Percentiles rank a stretch among this genome's conserved stretches.
Conservation (phyloP, 2,888 invertebrate species). For the Peribatodes rhomboidaria region DNA sequence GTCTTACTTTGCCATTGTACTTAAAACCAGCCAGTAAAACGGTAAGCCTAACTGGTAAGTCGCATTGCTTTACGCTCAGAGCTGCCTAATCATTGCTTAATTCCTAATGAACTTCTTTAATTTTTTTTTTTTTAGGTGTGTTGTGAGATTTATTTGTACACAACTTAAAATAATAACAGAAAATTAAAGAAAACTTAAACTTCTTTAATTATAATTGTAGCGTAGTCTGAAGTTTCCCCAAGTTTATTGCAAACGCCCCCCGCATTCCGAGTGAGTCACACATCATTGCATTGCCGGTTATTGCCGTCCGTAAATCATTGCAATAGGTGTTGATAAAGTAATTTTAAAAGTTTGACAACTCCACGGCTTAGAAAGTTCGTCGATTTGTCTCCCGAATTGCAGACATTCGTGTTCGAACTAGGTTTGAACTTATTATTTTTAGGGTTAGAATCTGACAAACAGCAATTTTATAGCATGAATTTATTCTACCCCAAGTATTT, state of each 20-base stretch:
- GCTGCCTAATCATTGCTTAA: no score
- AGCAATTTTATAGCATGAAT: constrained; percentile 11
- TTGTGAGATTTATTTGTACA: no score
- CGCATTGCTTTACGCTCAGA: no score
- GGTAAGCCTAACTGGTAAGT: no score
- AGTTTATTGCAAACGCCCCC: constrained; percentile 47
- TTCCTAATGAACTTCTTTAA: no score
- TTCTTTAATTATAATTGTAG: not conserved
- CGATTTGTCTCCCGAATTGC: constrained; percentile 61
- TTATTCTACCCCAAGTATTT: constrained; percentile 4
- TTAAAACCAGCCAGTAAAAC: no score
- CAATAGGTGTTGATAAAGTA: constrained; percentile 66
- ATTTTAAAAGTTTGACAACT: constrained; percentile 70
- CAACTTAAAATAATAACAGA: no score
- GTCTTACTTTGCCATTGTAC: no score
- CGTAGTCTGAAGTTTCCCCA: not conserved
- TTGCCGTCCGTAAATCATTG: constrained; percentile 66
- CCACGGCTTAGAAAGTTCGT: constrained; percentile 65
- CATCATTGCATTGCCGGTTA: constrained; percentile 61
- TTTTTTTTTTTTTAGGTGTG: no score
- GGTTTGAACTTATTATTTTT: constrained; percentile 33
- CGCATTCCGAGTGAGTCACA: constrained; percentile 52
- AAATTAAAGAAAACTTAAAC: no score
- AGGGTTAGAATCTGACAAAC: constrained; percentile 18
- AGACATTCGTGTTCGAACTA: constrained; percentile 43